A percentile compares a stretch with the other conserved stretches of the same genome.
Evolutionary conservation across 1,140 invertebrate species (phyloP).

Genomic region (Phocides pigmalion): DNA sequence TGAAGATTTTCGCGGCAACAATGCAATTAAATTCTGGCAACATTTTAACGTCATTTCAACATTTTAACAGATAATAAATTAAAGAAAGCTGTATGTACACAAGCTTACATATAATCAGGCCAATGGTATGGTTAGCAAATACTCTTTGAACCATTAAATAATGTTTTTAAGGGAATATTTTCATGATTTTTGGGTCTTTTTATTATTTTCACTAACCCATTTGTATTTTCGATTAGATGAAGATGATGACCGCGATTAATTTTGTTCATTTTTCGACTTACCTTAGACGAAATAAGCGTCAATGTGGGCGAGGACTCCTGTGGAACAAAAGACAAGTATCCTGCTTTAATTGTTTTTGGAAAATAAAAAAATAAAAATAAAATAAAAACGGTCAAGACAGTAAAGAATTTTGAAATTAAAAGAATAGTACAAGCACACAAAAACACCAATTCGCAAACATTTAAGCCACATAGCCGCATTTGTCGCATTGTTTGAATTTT

Average conservation of each 20-base stretch:
- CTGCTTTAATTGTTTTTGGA: constrained; percentile 68
- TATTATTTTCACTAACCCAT: neutral
- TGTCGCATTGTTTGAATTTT: neutral
- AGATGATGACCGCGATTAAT: constrained; percentile 42
- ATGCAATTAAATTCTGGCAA: too few species aligned
- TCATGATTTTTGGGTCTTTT: too few species aligned
- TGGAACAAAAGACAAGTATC: constrained; percentile 81
- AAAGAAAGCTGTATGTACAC: too few species aligned
- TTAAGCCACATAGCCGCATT: neutral
- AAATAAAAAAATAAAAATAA: constrained; percentile 35
- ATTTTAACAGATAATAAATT: too few species aligned
- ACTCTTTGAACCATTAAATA: too few species aligned
- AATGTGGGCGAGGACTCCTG: constrained; percentile 88
- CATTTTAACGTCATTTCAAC: too few species aligned
- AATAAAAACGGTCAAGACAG: constrained; percentile 3
- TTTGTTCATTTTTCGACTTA: constrained; percentile 77
- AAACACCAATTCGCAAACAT: constrained; percentile 11
- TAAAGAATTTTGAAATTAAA: neutral
- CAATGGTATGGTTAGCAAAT: too few species aligned
- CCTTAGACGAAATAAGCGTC: constrained; percentile 88
- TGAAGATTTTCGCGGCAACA: constrained; percentile 11
- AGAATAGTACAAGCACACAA: neutral
- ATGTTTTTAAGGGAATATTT: neutral
- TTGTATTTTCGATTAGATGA: constrained; percentile 31
- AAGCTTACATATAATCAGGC: too few species aligned